These are phyloP conservation scores for Pteronotus mesoamericanus DNA, from an alignment of 2,797 vertebrate species.

Conservation along the genomic window DNA sequence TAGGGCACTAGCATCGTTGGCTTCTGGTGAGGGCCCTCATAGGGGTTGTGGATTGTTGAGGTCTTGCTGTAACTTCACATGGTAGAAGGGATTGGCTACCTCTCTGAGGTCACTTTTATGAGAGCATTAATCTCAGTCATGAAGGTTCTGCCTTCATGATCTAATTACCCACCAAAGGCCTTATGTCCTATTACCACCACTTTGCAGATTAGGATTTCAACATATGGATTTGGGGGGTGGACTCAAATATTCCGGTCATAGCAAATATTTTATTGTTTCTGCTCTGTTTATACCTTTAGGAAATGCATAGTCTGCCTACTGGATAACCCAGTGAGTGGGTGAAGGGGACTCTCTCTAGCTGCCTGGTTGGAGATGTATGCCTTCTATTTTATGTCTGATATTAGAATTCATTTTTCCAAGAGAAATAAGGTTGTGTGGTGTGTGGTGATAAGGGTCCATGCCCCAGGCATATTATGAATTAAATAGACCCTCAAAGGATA, in stretches of 20 bases:
- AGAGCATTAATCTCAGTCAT: neutral
- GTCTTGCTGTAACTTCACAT: neutral
- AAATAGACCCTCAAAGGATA: neutral
- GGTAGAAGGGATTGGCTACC: neutral
- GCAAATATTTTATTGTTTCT: neutral
- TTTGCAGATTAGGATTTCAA: neutral
- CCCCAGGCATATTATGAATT: neutral
- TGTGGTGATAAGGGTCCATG: neutral
- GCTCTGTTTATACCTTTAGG: neutral
- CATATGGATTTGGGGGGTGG: neutral
- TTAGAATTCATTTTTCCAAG: neutral
- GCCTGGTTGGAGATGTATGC: neutral
- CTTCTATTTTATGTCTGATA: constrained; percentile 2
- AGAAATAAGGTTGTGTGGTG: neutral
- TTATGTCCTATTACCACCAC: neutral
- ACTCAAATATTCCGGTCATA: neutral
- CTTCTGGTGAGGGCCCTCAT: neutral
- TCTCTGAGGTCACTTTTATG: neutral
- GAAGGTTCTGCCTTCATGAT: neutral
- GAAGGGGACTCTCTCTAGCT: neutral
- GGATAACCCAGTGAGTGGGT: neutral
- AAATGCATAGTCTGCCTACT: neutral
- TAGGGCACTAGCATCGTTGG: neutral
- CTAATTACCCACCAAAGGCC: neutral
- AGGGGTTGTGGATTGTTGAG: neutral